phyloP scores from a whole-genome alignment of 2,888 invertebrate genomes.

The Cancer borealis region DNA sequence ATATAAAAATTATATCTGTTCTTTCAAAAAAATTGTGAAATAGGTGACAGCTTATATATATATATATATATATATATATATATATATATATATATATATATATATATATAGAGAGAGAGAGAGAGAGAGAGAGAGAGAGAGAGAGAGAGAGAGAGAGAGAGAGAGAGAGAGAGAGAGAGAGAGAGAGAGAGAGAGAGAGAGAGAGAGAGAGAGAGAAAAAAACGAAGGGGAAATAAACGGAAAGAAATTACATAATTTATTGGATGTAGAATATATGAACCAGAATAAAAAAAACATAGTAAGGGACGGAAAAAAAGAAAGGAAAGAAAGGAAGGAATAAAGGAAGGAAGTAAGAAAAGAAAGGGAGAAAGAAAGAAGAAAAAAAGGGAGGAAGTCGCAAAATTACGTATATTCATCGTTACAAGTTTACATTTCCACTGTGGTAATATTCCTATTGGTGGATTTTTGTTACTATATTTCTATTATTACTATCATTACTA shows the following conservation, averaged over 20 bases:
- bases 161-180: slow-evolving; percentile 40
- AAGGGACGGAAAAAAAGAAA: neutral
- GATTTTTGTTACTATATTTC: neutral
- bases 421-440: neutral
- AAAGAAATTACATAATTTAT: too few relatives aligned
- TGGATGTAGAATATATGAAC: too few relatives aligned
- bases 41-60: too few relatives aligned
- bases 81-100: too few relatives aligned
- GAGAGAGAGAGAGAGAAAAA: neutral
- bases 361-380: neutral
- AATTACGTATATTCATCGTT: neutral
- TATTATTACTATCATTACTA: neutral
- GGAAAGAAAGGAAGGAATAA: neutral
- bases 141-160: slow-evolving; percentile 13
- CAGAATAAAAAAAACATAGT: neutral
- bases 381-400: neutral
- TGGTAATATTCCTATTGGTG: neutral
- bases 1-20: too few relatives aligned
- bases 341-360: neutral
- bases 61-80: too few relatives aligned
- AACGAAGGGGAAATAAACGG: neutral
- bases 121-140: slow-evolving; percentile 11
- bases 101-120: slow-evolving; percentile 11
- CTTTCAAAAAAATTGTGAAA: too few relatives aligned
- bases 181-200: slow-evolving; percentile 1